A percentile compares a stretch with the other conserved stretches of the same genome.
These are phyloP conservation scores for Polydrusus cervinus DNA, from an alignment of 2,888 invertebrate species.

Conservation along the genomic window DNA sequence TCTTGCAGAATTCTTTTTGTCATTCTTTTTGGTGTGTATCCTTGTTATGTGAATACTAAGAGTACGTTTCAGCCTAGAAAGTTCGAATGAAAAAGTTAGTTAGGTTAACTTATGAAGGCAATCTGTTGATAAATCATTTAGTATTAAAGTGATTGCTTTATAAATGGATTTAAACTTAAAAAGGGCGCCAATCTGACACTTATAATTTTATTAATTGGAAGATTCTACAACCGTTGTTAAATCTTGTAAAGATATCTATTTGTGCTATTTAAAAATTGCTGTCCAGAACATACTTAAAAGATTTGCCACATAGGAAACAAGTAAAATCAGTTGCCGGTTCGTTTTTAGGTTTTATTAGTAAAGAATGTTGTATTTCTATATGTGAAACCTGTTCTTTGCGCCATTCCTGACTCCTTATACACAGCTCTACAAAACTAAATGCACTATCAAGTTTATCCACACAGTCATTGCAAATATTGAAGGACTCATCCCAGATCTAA, in stretches of 20 bases:
- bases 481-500: slow-evolving; percentile 57
- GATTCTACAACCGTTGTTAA: too few species aligned
- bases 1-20: slow-evolving; percentile 5
- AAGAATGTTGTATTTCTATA: not conserved
- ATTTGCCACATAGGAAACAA: slow-evolving; percentile 43
- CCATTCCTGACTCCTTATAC: slow-evolving; percentile 57
- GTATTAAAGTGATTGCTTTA: too few species aligned
- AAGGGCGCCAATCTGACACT: too few species aligned
- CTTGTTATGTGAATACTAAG: slow-evolving; percentile 59
- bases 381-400: slow-evolving; percentile 55
- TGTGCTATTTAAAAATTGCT: too few species aligned
- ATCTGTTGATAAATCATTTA: too few species aligned
- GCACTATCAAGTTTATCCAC: slow-evolving; percentile 54
- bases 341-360: not conserved
- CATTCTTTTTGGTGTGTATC: slow-evolving; percentile 54
- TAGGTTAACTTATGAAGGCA: too few species aligned
- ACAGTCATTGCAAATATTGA: slow-evolving; percentile 58
- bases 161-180: too few species aligned
- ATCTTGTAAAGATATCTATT: too few species aligned
- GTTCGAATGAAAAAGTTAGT: not conserved
- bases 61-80: slow-evolving; percentile 58
- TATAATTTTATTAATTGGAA: too few species aligned
- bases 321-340: slow-evolving; percentile 25
- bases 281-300: slow-evolving; percentile 46
- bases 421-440: slow-evolving; percentile 57